Conservation (phyloP, 1,140 invertebrate genomes). For the Zaprionus inermis region DNA sequence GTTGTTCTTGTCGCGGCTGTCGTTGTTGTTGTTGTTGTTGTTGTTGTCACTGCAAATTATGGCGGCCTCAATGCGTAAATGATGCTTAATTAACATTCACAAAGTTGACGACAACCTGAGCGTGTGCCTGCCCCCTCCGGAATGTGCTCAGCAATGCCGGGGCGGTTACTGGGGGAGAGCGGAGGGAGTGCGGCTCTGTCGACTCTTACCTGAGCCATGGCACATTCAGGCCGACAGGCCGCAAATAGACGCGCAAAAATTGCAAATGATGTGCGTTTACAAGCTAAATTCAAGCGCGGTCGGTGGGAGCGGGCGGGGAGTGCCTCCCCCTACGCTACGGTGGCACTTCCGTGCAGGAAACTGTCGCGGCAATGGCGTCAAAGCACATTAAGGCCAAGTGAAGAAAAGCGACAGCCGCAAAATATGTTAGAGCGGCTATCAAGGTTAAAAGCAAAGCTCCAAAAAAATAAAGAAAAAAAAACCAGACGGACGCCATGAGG, state of each 20-base stretch:
- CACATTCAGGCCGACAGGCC: conserved; percentile 31
- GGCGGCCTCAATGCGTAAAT: conserved; percentile 79
- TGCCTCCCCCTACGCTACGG: too few relatives aligned
- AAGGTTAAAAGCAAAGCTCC: conserved; percentile 33
- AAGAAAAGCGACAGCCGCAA: conserved; percentile 48
- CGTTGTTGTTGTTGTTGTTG: conserved; percentile 18
- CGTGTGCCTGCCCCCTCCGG: conserved; percentile 3
- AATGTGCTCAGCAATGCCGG: conserved; percentile 15
- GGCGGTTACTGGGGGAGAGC: neutral
- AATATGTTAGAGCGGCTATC: conserved; percentile 38
- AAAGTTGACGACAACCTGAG: conserved; percentile 47
- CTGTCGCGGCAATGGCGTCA: conserved; percentile 26
- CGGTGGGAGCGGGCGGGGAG: neutral
- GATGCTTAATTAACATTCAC: conserved; percentile 81
- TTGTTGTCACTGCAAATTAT: conserved; percentile 75
- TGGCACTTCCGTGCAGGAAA: neutral
- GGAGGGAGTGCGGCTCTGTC: neutral
- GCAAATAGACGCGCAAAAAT: conserved; percentile 54
- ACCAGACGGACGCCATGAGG: conserved; percentile 7
- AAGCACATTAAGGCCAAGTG: conserved; percentile 47
- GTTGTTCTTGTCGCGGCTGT: too few relatives aligned
- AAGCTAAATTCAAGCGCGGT: conserved; percentile 9
- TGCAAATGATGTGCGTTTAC: conserved; percentile 69
- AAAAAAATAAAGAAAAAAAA: conserved; percentile 12
- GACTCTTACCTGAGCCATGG: conserved; percentile 22